Base-by-base conservation (phyloP, 2,797 vertebrate species). In the Myotis pilosus region DNA sequence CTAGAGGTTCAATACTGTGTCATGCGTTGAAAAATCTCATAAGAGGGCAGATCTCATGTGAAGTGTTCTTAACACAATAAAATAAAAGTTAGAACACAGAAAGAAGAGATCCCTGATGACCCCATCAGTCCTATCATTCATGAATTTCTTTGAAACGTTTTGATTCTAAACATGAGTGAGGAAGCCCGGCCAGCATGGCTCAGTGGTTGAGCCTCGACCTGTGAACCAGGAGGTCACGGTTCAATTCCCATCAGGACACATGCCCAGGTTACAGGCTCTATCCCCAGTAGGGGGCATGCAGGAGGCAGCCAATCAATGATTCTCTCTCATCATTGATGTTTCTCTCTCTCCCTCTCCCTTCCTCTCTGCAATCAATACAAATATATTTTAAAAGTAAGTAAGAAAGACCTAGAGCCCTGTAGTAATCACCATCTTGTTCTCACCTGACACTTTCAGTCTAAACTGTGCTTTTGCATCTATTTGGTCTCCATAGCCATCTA, bases 81-180 rank as follows among this genome's bases (percentile, higher is more conserved):
- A 82, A 38, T 20, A 66, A 33, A 62, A 28, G 62, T 87, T 38
- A 2, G 38, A 17, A 80, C 74, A 36, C 66, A 68, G 25, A 60
- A 38, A 7, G 25, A 33, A 60, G 51, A 30, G 47, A 71, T 22
- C 8, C 5, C 30, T 0, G 0, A 38, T 62, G 76, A 60, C n/a
- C 16, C 51, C 16, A 15, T 78, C 33, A 23, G 51, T 36, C 38
- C 11, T 49, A 49, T 41, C 10, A 33, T 79, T 91, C 64, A 81
- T 64, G 47, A 66, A 82, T 94, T 93, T 86, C 76, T 57, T 89
- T 60, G 75, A 69, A 83, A 75, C 9, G 2, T 84, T 82, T 64
- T 89, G 5, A 62, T 94, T 87, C 75, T 95, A 75, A 89, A 79
- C 41, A 51, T 78, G 75, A 83, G 23, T 33, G 51, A 84, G 84